These are phyloP conservation scores for Platyura marginata DNA, from an alignment of 1,140 invertebrate genomes.

Conservation along the genomic window DNA sequence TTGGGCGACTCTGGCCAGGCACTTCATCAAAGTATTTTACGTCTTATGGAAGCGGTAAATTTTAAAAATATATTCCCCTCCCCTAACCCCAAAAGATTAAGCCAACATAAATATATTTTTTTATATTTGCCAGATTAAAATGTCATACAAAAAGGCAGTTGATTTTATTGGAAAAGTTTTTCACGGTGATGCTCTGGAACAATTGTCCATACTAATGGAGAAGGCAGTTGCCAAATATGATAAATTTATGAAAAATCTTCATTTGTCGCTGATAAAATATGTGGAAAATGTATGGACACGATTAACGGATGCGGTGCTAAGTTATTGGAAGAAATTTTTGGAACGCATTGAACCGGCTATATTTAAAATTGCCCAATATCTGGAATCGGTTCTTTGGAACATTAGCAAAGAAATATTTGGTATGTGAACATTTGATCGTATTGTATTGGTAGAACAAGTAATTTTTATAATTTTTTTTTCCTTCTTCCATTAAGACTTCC, in stretches of 20 bases:
- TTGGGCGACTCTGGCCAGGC: constrained; percentile 66
- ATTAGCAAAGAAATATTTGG: constrained; percentile 46
- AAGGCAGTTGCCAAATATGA: constrained; percentile 54
- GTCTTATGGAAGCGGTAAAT: constrained; percentile 53
- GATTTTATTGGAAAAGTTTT: constrained; percentile 45
- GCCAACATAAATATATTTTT: no score
- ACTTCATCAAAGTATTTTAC: constrained; percentile 49
- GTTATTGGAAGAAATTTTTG: constrained; percentile 49
- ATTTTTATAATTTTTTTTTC: not conserved
- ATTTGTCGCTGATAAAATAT: constrained; percentile 54
- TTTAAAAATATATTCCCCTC: no score
- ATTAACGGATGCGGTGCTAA: constrained; percentile 32
- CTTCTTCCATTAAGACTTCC: constrained; percentile 35
- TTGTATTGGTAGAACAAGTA: no score
- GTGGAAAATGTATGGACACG: constrained; percentile 52
- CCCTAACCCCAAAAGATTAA: constrained; percentile 8
- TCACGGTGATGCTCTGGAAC: constrained; percentile 48
- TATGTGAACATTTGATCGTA: no score
- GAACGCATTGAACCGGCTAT: constrained; percentile 57
- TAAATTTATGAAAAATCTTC: constrained; percentile 53
- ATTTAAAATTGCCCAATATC: constrained; percentile 50
- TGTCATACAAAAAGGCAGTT: constrained; percentile 43
- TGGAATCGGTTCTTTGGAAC: constrained; percentile 51
- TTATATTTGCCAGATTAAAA: constrained; percentile 39
- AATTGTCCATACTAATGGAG: constrained; percentile 45